Base-by-base conservation (phyloP, 2,797 vertebrate species). In the Pogonophryne albipinna region DNA sequence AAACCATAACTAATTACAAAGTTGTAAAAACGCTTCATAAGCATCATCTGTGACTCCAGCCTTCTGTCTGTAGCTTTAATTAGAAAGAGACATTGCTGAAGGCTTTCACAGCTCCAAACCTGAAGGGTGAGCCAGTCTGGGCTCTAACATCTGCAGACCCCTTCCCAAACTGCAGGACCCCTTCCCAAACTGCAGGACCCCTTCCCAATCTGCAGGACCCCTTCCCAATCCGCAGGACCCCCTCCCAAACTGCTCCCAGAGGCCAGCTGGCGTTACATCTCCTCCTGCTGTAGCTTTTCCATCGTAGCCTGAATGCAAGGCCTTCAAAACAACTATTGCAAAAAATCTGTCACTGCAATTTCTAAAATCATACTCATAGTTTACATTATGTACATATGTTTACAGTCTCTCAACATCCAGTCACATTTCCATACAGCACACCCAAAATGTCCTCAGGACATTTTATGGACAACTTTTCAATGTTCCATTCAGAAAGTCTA, bases 351-450 rank as follows among this genome's bases (percentile, higher is more conserved):
- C 65, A 58, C 56, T 51, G 70, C 66, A 17, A 47, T 74, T 81
- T 86, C 79, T 82, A 83, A 66, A 86, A 55, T 73, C 52, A 76
- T 65, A 52, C 53, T 76, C 50, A 57, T 71, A 46, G 85, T 88
- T 88, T 88, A 88, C 85, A 91, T 65, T 74, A 87, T 90, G 63
- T 90, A 87, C 83, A 92, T 34, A 20, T 80, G 71, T 88, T 76
- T 85, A 82, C 66, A 87, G 60, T 55, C 47, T 55, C 47, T 71
- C 14, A 20, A 57, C 45, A 62, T 53, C 70, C 53, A 1, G 14
- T 70, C 71, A 74, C 70, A 57, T 4, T 0, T 59, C 52, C 10
- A 23, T 63, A 78, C 15, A 47, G 17, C 17, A 66, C n/a, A 34
- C 45, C 62, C 45, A 79, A 73, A 59, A 55, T 56, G 63, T 70